These are phyloP conservation scores for Synodontis membranacea DNA, from an alignment of 2,113 vertebrate species.

Conservation along the genomic window DNA sequence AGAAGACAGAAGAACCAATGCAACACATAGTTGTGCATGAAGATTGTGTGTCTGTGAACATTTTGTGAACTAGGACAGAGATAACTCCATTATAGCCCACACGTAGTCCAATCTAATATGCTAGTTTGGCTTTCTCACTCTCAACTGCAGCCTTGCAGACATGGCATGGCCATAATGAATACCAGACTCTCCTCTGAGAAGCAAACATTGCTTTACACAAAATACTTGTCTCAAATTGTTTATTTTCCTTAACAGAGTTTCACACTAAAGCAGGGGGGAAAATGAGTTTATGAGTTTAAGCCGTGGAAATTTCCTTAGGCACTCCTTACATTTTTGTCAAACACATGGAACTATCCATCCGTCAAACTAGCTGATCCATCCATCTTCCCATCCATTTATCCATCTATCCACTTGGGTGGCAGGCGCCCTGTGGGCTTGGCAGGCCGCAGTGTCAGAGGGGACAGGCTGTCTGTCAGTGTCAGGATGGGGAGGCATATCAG, in stretches of 20 bases:
- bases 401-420: slow-evolving; percentile 70
- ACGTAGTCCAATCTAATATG: slow-evolving; percentile 2
- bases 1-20: slow-evolving; percentile 23
- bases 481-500: slow-evolving; percentile 54
- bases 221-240: slow-evolving; percentile 69
- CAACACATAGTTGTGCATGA: slow-evolving; percentile 8
- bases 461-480: slow-evolving; percentile 75
- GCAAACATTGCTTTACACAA: slow-evolving; percentile 69
- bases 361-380: slow-evolving; percentile 39
- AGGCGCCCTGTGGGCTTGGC: slow-evolving; percentile 58
- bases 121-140: slow-evolving; percentile 27
- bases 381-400: slow-evolving; percentile 48
- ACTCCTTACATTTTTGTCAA: slow-evolving; percentile 16
- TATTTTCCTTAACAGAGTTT: slow-evolving; percentile 68
- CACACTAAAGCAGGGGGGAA: slow-evolving; percentile 52
- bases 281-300: slow-evolving; percentile 46
- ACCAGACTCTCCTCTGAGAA: slow-evolving; percentile 67
- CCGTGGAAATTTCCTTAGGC: slow-evolving; percentile 45
- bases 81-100: slow-evolving; percentile 36
- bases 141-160: slow-evolving; percentile 33
- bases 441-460: slow-evolving; percentile 67
- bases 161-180: slow-evolving; percentile 62
- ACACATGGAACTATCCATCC: slow-evolving; percentile 53
- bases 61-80: slow-evolving; percentile 20
- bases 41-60: not conserved